Conservation (phyloP, 2,797 vertebrate genomes). For the Cephalopachus bancanus region DNA sequence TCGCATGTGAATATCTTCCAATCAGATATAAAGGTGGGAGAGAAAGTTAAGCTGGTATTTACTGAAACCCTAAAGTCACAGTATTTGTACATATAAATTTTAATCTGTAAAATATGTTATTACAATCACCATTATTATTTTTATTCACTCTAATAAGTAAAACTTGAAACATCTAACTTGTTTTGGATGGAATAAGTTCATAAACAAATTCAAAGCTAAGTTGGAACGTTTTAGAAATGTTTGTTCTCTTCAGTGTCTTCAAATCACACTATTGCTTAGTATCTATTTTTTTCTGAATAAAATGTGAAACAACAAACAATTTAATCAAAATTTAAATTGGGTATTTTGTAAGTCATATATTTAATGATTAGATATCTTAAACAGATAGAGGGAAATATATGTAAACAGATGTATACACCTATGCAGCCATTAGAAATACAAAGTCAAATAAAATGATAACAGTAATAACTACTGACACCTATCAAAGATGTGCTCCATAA, state of each 20-base stretch:
- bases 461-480: background rate
- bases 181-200: background rate
- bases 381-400: background rate
- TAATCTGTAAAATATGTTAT: background rate
- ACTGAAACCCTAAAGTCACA: background rate
- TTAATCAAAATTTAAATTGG: constrained; percentile 22
- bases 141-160: background rate
- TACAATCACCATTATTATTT: background rate
- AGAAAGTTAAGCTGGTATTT: background rate
- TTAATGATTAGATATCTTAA: constrained; percentile 41
- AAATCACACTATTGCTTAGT: background rate
- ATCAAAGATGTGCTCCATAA: background rate
- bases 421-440: background rate
- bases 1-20: background rate
- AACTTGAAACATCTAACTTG: background rate
- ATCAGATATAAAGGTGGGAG: background rate
- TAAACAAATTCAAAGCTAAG: constrained; percentile 2
- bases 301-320: background rate
- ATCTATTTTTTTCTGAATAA: background rate
- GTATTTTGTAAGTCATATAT: background rate
- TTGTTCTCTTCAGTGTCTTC: background rate
- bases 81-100: background rate
- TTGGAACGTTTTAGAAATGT: background rate
- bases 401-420: background rate
- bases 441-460: constrained; percentile 3